Evolutionary conservation across 2,888 invertebrate species (phyloP), one percentile per base, ranked within the genome.

Genomic region (Endotricha flammealis): DNA sequence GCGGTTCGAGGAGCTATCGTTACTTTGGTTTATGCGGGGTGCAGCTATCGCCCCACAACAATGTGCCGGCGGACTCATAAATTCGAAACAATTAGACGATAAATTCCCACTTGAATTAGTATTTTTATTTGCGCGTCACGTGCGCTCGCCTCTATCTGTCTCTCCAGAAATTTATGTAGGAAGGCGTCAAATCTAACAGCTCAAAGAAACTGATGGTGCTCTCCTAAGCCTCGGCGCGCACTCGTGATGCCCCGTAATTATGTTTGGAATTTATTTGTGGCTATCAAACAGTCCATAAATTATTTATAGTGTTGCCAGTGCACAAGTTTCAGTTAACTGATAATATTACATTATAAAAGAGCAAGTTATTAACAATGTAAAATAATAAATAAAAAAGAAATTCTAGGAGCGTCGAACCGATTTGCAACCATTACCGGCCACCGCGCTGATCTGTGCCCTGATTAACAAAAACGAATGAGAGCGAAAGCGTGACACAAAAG

Each of bases 401-500:
- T 33, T 41, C 39, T 42, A 36, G 42, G 38, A 39, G 48, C 44
- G 43, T 33, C 39, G 41, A 38, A 57, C 54, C 55, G 64, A 72
- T 71, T 68, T 61, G 59, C 64, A 63, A 65, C 59, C 57, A 63
- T 55, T 57, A 57, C 65, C 57, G 60, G 52, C 67, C 63, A 60
- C 53, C 60, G 53, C 50, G 57, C 66, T 66, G 80, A 82, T 79
- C 81, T 68, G 61, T 44, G 48, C 49, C 53, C 53, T 75, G 80
- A 82, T 82, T 80, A 79, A 76, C 67, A 69, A 77, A 80, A 75
- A 74, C 63, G 73, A 73, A 77, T 72, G 76, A 72, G 67, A 71
- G 57, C 67, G 59, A 69, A 70, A 80, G 76, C 83, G 78, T 81
- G 82, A 82, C 81, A 82, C 77, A 80, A 82, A 77, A 79, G 75